These are phyloP conservation scores for Drosophila lowei DNA, from an alignment of 1,140 invertebrate genomes.

Conservation along the genomic window DNA sequence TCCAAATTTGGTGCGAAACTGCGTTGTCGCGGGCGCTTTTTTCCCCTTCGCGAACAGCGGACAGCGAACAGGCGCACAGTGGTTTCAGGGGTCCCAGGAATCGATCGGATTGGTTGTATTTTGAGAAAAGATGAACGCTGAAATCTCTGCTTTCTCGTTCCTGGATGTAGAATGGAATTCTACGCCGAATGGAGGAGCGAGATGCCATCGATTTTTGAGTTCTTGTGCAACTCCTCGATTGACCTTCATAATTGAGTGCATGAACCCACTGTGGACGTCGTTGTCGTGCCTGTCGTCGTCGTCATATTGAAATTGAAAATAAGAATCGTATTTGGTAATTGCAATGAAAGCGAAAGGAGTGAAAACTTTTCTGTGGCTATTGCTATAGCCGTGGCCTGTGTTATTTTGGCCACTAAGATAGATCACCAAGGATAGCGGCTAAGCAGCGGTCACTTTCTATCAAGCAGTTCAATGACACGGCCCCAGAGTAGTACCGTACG, in stretches of 20 bases:
- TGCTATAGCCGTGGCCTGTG: slow-evolving; percentile 21
- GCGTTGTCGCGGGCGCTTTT: slow-evolving; percentile 60
- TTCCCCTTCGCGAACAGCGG: slow-evolving; percentile 29
- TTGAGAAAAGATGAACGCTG: no score
- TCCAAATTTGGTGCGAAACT: slow-evolving; percentile 81
- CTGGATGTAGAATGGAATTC: no score
- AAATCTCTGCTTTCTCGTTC: no score
- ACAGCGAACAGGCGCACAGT: slow-evolving; percentile 40
- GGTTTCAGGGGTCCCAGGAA: background rate
- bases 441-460: slow-evolving; percentile 66
- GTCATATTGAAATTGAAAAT: slow-evolving; percentile 82
- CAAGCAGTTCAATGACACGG: slow-evolving; percentile 68
- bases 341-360: slow-evolving; percentile 81
- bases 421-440: slow-evolving; percentile 73
- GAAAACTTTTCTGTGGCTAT: slow-evolving; percentile 63
- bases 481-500: slow-evolving; percentile 12
- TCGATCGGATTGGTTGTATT: background rate
- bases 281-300: slow-evolving; percentile 70
- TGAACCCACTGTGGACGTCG: slow-evolving; percentile 38
- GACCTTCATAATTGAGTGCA: slow-evolving; percentile 15
- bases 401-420: slow-evolving; percentile 73
- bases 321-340: slow-evolving; percentile 82
- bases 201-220: background rate
- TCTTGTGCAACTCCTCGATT: background rate
- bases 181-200: no score